These are phyloP conservation scores for Rhorus exstirpatorius DNA, from an alignment of 2,888 invertebrate genomes.

Conservation along the genomic window DNA sequence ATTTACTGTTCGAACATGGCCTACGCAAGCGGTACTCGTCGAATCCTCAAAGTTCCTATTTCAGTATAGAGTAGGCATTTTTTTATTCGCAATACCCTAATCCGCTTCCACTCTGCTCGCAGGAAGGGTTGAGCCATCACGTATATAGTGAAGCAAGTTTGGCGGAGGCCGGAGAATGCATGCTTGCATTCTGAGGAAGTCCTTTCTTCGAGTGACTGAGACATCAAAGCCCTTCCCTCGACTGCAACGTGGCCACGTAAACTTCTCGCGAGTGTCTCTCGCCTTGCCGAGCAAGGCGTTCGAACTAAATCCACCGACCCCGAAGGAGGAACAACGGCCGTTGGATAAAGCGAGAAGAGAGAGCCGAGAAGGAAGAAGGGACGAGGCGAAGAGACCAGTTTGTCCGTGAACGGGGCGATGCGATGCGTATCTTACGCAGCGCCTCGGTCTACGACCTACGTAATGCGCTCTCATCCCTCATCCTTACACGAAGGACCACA, in stretches of 20 bases:
- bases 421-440: constrained; percentile 82
- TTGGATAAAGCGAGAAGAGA: constrained; percentile 25
- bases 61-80: not conserved
- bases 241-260: constrained; percentile 58
- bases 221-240: constrained; percentile 79
- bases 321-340: constrained; percentile 15
- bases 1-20: no score
- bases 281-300: constrained; percentile 57
- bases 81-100: constrained; percentile 7
- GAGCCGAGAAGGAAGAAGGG: constrained; percentile 46
- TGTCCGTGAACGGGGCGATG: constrained; percentile 79
- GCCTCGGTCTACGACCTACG: constrained; percentile 80
- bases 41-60: not conserved
- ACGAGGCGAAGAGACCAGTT: constrained; percentile 79
- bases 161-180: constrained; percentile 38
- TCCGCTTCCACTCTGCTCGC: constrained; percentile 11
- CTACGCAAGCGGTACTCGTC: not conserved
- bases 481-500: constrained; percentile 76
- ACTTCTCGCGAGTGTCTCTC: constrained; percentile 60
- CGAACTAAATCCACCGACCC: constrained; percentile 59
- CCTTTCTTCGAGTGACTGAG: constrained; percentile 78
- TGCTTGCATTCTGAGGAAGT: constrained; percentile 56
- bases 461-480: constrained; percentile 80
- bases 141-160: constrained; percentile 23
- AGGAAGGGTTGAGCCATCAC: constrained; percentile 14